phyloP scores from a whole-genome alignment of 23 tunicate species.

The Clavelina lepadiformis region DNA sequence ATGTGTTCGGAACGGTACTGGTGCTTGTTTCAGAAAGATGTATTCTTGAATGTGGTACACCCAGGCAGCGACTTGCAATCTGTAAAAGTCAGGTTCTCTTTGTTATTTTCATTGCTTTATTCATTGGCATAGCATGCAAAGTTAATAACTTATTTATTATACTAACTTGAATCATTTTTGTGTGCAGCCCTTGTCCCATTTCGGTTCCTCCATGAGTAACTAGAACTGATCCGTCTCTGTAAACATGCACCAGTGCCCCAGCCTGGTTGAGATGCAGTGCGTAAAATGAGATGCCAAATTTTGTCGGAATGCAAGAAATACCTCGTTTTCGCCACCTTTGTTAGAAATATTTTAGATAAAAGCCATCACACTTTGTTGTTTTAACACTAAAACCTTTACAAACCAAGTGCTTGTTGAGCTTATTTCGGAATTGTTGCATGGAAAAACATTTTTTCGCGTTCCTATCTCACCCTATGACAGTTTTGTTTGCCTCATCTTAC shows the following conservation, averaged over 20 bases:
- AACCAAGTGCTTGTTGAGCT: too few relatives aligned
- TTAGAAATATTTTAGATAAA: too few relatives aligned
- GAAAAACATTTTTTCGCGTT: too few relatives aligned
- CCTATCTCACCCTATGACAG: too few relatives aligned
- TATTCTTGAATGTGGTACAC: slow-evolving; percentile 45
- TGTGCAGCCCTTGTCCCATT: slow-evolving; percentile 97
- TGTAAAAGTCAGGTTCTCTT: slow-evolving; percentile 5
- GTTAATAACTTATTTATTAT: background rate
- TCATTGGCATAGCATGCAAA: background rate
- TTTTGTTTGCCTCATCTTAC: too few relatives aligned
- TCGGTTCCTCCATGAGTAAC: slow-evolving; percentile 92
- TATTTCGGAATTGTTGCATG: background rate
- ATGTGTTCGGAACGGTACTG: slow-evolving; percentile 77
- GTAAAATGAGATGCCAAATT: slow-evolving; percentile 11
- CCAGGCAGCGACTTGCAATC: slow-evolving; percentile 81
- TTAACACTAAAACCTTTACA: too few relatives aligned
- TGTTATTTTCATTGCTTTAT: background rate
- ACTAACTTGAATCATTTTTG: slow-evolving; percentile 95
- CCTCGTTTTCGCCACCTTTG: slow-evolving; percentile 41
- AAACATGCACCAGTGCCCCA: slow-evolving; percentile 84
- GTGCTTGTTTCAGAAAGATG: slow-evolving; percentile 76
- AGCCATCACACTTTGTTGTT: too few relatives aligned
- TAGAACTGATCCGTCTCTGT: slow-evolving; percentile 76
- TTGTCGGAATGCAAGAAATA: slow-evolving; percentile 23
- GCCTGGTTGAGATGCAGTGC: slow-evolving; percentile 50